Conservation (phyloP, 2,797 vertebrate species). For the Chaetophractus vellerosus region DNA sequence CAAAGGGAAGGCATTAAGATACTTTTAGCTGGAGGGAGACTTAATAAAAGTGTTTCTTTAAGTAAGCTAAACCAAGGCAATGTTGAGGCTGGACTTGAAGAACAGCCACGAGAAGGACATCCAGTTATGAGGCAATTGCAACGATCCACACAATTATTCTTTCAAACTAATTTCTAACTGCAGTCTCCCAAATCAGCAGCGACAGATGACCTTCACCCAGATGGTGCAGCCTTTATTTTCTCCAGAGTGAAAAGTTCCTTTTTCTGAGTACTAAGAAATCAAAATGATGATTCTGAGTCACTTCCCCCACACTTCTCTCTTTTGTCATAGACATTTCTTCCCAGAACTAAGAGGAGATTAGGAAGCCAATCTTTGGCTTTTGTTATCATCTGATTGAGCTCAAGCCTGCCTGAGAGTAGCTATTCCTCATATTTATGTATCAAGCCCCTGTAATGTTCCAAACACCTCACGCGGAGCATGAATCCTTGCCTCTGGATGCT, state of each 20-base stretch:
- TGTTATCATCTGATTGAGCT: not conserved
- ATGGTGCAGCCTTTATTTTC: slow-evolving; percentile 39
- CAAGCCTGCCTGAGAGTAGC: not conserved
- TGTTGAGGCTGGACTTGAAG: not conserved
- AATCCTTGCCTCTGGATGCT: not conserved
- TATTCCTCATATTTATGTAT: not conserved
- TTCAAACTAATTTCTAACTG: not conserved
- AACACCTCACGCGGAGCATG: not conserved
- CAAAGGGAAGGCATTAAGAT: not conserved
- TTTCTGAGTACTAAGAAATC: slow-evolving; percentile 37
- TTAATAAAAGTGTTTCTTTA: not conserved
- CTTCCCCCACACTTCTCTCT: slow-evolving; percentile 13
- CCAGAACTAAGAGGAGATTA: slow-evolving; percentile 39
- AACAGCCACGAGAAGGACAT: not conserved
- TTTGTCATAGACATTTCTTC: not conserved
- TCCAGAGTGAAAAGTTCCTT: slow-evolving; percentile 2
- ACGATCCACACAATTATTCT: not conserved
- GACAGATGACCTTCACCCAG: not conserved
- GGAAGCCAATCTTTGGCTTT: not conserved
- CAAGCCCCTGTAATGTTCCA: not conserved
- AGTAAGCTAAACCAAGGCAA: not conserved
- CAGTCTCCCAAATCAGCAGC: not conserved
- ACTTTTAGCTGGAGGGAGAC: not conserved
- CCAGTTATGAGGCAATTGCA: not conserved
- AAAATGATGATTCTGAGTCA: slow-evolving; percentile 17